phyloP scores from a whole-genome alignment of 2,888 invertebrate genomes.

The Drosophila borborema region DNA sequence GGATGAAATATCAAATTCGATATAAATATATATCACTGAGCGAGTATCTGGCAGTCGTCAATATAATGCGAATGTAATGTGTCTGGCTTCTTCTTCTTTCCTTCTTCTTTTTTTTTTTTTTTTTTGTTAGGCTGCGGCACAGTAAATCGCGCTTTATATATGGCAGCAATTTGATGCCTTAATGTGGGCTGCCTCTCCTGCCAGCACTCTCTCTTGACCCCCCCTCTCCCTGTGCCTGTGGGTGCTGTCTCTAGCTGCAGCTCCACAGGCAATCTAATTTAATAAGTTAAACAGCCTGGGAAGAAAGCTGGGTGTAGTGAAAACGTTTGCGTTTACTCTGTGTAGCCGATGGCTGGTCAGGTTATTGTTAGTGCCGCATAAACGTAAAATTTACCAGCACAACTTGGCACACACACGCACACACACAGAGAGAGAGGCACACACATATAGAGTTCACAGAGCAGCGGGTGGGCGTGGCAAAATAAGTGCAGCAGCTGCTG shows the following conservation, averaged over 20 bases:
- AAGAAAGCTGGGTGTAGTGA: slow-evolving; percentile 10
- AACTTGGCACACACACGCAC: background rate
- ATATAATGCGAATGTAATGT: background rate
- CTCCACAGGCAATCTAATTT: slow-evolving; percentile 60
- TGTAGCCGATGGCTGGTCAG: slow-evolving; percentile 41
- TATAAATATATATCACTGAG: background rate
- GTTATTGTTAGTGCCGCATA: slow-evolving; percentile 66
- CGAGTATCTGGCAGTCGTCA: slow-evolving; percentile 1
- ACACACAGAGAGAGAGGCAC: background rate
- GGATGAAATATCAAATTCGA: background rate
- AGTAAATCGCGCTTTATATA: slow-evolving; percentile 65
- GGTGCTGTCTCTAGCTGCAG: slow-evolving; percentile 24
- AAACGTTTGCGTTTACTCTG: slow-evolving; percentile 11
- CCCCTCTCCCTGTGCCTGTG: background rate
- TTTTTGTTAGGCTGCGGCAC: slow-evolving; percentile 13
- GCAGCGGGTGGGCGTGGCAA: slow-evolving; percentile 45
- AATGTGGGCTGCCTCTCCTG: slow-evolving; percentile 28
- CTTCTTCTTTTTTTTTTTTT: slow-evolving; percentile 4
- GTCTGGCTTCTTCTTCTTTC: background rate
- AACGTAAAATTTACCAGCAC: slow-evolving; percentile 53
- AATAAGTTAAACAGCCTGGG: slow-evolving; percentile 55
- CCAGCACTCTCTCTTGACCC: background rate
- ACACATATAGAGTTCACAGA: slow-evolving; percentile 22
- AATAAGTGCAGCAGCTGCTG: slow-evolving; percentile 55
- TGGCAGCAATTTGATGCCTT: slow-evolving; percentile 63